These are phyloP conservation scores for Chelonoidis abingdonii DNA, from an alignment of 2,113 vertebrate genomes.

Conservation along the genomic window DNA sequence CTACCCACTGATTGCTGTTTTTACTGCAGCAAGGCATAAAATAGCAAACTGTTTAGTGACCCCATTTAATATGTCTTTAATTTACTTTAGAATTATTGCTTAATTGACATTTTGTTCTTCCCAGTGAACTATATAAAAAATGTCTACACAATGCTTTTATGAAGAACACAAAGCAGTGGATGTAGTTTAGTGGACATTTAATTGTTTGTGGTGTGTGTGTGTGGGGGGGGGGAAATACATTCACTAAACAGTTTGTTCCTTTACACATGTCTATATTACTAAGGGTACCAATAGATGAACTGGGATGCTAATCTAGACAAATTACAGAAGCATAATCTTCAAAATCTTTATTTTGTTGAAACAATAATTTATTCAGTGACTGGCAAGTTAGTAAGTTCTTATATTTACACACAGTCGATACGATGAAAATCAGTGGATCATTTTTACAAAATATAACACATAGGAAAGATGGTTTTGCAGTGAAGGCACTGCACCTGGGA, in stretches of 20 bases:
- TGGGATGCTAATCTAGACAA: background rate
- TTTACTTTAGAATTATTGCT: background rate
- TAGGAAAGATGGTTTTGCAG: background rate
- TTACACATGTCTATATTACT: background rate
- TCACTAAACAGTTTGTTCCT: background rate
- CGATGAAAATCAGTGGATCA: background rate
- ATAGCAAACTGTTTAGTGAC: background rate
- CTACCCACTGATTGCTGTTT: background rate
- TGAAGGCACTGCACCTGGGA: background rate
- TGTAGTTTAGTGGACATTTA: background rate
- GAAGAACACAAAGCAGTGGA: background rate
- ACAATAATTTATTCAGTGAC: background rate
- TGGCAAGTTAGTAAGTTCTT: background rate
- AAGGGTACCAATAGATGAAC: background rate
- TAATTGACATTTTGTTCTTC: constrained; percentile 59
- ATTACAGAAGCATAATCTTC: background rate
- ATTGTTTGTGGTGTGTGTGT: background rate
- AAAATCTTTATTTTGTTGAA: background rate
- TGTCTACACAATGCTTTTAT: constrained; percentile 46
- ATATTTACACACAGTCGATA: background rate
- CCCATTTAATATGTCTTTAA: constrained; percentile 15
- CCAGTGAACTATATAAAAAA: constrained; percentile 33
- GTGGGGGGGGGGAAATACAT: background rate
- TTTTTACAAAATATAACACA: background rate
- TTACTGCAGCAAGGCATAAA: background rate